phyloP scores from a whole-genome alignment of 64 coral and sea anemone genomes.

The Trachythela sp. region DNA sequence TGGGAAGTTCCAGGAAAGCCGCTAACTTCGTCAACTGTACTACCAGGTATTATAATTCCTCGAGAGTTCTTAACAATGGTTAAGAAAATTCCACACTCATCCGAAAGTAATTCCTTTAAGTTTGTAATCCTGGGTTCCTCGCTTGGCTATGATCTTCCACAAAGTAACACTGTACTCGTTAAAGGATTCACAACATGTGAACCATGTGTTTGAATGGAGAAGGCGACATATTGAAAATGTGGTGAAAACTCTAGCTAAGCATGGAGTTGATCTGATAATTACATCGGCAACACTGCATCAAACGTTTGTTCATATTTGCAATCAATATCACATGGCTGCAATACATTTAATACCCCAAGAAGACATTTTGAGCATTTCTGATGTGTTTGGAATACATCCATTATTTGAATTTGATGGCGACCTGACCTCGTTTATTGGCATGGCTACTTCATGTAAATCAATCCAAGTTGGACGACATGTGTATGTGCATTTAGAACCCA shows the following conservation, averaged over 20 bases:
- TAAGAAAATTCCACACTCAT: conserved; percentile 22
- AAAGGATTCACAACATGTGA: conserved; percentile 10
- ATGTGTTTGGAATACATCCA: conserved; percentile 45
- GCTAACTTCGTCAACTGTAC: conserved; percentile 47
- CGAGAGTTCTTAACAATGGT: conserved; percentile 61
- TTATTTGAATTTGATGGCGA: conserved; percentile 36
- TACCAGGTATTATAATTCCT: conserved; percentile 74
- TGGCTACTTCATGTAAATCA: conserved; percentile 54
- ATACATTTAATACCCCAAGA: conserved; percentile 76
- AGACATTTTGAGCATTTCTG: conserved; percentile 53
- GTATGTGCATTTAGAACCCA: conserved; percentile 53
- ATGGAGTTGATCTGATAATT: conserved; percentile 61
- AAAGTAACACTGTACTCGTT: conserved; percentile 35
- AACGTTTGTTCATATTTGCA: conserved; percentile 71
- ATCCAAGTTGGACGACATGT: conserved; percentile 45
- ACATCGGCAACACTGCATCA: conserved; percentile 58
- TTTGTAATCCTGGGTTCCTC: conserved; percentile 61
- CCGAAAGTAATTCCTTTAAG: conserved; percentile 22
- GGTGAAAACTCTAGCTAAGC: conserved; percentile 44
- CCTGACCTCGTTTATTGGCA: conserved; percentile 46
- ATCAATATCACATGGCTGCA: conserved; percentile 68
- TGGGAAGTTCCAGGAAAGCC: conserved; percentile 57
- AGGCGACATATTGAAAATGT: conserved; percentile 27
- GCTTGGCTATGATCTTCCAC: conserved; percentile 33
- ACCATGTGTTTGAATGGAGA: conserved; percentile 27